Conservation (phyloP, 2,797 vertebrate genomes). For the Chromis chromis region DNA sequence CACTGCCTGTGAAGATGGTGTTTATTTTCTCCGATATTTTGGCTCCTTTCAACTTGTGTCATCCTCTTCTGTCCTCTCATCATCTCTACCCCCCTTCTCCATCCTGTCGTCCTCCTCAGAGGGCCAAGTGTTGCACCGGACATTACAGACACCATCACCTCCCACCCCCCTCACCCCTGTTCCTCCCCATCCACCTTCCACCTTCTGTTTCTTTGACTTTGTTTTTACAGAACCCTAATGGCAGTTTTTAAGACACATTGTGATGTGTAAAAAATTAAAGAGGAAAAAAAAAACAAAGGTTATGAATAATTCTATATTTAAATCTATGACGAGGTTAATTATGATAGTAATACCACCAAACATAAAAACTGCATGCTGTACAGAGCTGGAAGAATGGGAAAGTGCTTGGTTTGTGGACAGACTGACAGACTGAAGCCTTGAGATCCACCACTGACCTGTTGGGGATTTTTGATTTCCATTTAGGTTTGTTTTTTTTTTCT, state of each 20-base stretch:
- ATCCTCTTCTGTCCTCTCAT: conserved; percentile 44
- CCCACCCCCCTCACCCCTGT: neutral
- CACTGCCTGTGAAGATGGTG: conserved; percentile 73
- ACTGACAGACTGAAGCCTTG: conserved; percentile 70
- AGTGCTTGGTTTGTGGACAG: conserved; percentile 61
- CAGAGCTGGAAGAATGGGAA: conserved; percentile 81
- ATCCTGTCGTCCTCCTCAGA: conserved; percentile 44
- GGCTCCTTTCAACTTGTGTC: conserved; percentile 55
- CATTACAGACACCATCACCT: conserved; percentile 58
- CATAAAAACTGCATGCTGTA: conserved; percentile 87
- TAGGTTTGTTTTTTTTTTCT: conserved; percentile 51
- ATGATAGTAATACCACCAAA: conserved; percentile 65
- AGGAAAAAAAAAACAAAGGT: conserved; percentile 54
- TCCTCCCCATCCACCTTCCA: conserved; percentile 21
- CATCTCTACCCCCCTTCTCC: conserved; percentile 5
- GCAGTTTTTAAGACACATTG: conserved; percentile 82
- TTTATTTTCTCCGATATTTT: conserved; percentile 54
- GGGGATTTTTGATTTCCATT: conserved; percentile 70
- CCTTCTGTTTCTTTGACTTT: conserved; percentile 74
- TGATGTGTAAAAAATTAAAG: conserved; percentile 78
- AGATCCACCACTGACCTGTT: conserved; percentile 64
- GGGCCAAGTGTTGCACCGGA: conserved; percentile 58
- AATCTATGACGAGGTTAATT: conserved; percentile 70
- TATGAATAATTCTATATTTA: conserved; percentile 83
- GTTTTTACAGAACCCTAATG: conserved; percentile 78